phyloP scores from a whole-genome alignment of 2,797 vertebrate species.

The Anas bahamensis region DNA sequence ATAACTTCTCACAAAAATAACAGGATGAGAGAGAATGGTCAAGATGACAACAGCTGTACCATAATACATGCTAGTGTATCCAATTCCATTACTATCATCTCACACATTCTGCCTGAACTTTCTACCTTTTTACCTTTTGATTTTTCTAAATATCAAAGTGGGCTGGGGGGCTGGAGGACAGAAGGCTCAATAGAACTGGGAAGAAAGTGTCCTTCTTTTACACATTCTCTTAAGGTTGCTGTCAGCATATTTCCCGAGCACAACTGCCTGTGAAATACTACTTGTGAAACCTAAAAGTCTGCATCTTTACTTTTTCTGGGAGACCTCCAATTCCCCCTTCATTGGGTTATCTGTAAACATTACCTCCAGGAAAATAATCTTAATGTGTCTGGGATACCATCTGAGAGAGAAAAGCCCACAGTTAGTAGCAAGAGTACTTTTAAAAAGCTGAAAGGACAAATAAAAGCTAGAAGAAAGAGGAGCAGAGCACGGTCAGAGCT shows the following conservation, averaged over 20 bases:
- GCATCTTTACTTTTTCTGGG: not conserved
- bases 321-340: not conserved
- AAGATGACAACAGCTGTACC: not conserved
- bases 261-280: not conserved
- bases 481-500: not conserved
- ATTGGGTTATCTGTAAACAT: not conserved
- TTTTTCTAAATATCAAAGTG: not conserved
- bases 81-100: not conserved
- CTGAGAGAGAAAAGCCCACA: not conserved
- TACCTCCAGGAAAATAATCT: not conserved
- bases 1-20: not conserved
- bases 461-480: not conserved
- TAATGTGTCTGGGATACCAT: not conserved
- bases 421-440: rapidly evolving
- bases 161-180: not conserved
- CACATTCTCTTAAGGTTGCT: not conserved
- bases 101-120: not conserved
- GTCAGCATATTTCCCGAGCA: not conserved
- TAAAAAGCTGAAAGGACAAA: not conserved
- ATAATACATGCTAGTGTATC: not conserved
- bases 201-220: not conserved
- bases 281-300: not conserved
- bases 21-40: not conserved
- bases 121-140: not conserved
- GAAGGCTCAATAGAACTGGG: not conserved